Conservation (phyloP, 2,113 vertebrate species). For the Synchiropus splendidus region DNA sequence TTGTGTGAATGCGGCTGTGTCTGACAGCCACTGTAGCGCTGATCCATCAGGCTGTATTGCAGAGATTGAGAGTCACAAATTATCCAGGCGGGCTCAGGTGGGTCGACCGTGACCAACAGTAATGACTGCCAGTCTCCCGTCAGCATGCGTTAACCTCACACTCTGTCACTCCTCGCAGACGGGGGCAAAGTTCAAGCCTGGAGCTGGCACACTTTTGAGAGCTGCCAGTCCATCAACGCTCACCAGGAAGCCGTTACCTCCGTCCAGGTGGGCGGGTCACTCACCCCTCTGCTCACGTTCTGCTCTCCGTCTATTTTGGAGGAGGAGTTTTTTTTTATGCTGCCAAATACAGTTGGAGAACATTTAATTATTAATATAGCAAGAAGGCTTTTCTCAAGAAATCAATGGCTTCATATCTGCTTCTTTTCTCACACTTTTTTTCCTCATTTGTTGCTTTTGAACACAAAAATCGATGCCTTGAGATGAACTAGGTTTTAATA, state of each 20-base stretch:
- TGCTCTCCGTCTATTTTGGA: constrained; percentile 22
- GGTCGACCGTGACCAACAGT: constrained; percentile 29
- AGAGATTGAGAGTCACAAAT: constrained; percentile 26
- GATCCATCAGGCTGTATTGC: constrained; percentile 14
- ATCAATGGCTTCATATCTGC: constrained; percentile 15
- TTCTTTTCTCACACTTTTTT: constrained; percentile 15
- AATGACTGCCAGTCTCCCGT: constrained; percentile 48
- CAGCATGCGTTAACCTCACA: constrained; percentile 39
- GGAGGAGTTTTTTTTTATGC: background rate
- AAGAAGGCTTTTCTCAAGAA: constrained; percentile 18
- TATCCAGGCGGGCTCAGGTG: constrained; percentile 47
- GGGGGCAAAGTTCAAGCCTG: constrained; percentile 74
- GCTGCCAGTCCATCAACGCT: constrained; percentile 66
- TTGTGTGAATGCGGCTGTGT: constrained; percentile 7
- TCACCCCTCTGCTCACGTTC: constrained; percentile 16
- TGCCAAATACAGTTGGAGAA: constrained; percentile 12
- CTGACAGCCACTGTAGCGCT: constrained; percentile 8
- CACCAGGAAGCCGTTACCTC: constrained; percentile 67
- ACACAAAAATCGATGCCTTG: constrained; percentile 18
- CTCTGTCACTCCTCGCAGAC: constrained; percentile 54
- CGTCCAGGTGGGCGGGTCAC: constrained; percentile 60
- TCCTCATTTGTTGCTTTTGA: constrained; percentile 39
- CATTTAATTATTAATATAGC: constrained; percentile 24
- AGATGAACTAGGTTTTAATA: constrained; percentile 9
- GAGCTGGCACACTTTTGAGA: constrained; percentile 66